Evolutionary conservation across 2,797 vertebrate genomes (phyloP).

Genomic region (Sandelia bainsii): DNA sequence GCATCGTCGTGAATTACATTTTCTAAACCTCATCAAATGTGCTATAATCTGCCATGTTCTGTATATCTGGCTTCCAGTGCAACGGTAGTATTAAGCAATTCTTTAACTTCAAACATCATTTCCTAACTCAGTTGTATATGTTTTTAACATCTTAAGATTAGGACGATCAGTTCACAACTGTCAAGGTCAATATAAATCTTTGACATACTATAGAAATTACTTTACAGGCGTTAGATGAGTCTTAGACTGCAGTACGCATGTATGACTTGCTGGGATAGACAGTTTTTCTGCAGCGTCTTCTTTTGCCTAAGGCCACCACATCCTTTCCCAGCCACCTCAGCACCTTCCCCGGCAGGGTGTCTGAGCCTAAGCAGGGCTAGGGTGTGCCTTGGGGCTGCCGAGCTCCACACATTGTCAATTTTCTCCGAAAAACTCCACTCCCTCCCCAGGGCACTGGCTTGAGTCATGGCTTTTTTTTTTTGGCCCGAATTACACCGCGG

Average conservation of each 20-base stretch:
- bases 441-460: slow-evolving; percentile 64
- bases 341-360: slow-evolving; percentile 78
- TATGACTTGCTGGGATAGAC: slow-evolving; percentile 40
- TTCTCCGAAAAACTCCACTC: slow-evolving; percentile 64
- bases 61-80: slow-evolving; percentile 7
- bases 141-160: slow-evolving; percentile 13
- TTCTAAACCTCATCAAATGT: neutral
- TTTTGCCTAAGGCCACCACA: slow-evolving; percentile 70
- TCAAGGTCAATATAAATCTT: neutral
- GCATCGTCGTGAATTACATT: slow-evolving; percentile 31
- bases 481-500: slow-evolving; percentile 65
- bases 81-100: neutral
- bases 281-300: slow-evolving; percentile 38
- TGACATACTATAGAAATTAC: slow-evolving; percentile 1
- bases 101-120: neutral
- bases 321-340: slow-evolving; percentile 81
- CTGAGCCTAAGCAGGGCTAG: slow-evolving; percentile 68
- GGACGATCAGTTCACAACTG: neutral
- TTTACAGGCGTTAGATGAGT: neutral
- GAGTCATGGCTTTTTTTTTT: slow-evolving; percentile 60
- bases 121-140: slow-evolving; percentile 22
- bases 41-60: neutral
- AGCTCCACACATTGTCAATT: slow-evolving; percentile 77
- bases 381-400: slow-evolving; percentile 73
- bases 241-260: slow-evolving; percentile 25